Conservation (phyloP, 2,888 invertebrate genomes). For the Amphimallon solstitiale region DNA sequence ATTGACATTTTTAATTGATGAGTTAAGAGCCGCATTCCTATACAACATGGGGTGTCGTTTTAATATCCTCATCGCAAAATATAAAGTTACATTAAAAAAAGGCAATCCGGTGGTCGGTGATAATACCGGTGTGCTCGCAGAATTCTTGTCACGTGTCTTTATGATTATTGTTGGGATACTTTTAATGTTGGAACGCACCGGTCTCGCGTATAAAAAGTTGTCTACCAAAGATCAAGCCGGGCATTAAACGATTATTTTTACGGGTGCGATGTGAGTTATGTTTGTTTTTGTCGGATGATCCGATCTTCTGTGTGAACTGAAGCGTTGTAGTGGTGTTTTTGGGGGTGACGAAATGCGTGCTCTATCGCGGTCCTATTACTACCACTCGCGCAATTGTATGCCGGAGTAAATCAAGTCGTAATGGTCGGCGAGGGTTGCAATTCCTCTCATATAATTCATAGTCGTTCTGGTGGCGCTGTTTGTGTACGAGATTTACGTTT, state of each 20-base stretch:
- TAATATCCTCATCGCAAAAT: conserved; percentile 35
- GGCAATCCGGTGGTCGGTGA: conserved; percentile 21
- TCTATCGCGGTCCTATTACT: conserved; percentile 43
- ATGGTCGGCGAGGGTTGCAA: conserved; percentile 45
- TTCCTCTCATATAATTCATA: conserved; percentile 48
- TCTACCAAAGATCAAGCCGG: neutral
- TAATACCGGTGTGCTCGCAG: conserved; percentile 18
- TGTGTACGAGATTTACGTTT: conserved; percentile 33
- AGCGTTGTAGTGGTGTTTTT: conserved; percentile 8
- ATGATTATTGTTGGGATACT: conserved; percentile 28
- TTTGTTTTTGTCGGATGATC: conserved; percentile 1
- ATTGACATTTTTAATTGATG: conserved; percentile 50
- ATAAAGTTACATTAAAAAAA: conserved; percentile 36
- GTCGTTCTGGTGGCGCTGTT: conserved; percentile 31
- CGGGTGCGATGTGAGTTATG: conserved; percentile 17
- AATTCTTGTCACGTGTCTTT: conserved; percentile 33
- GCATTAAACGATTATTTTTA: conserved; percentile 20
- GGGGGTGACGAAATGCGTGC: conserved; percentile 41
- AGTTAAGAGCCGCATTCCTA: conserved; percentile 27
- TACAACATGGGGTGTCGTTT: conserved; percentile 37
- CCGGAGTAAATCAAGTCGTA: conserved; percentile 47
- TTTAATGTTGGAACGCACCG: conserved; percentile 4
- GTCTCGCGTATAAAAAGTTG: conserved; percentile 18
- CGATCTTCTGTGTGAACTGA: neutral
- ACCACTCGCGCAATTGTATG: conserved; percentile 38